phyloP scores from a whole-genome alignment of 2,888 invertebrate species.

The Escarpia spicata region DNA sequence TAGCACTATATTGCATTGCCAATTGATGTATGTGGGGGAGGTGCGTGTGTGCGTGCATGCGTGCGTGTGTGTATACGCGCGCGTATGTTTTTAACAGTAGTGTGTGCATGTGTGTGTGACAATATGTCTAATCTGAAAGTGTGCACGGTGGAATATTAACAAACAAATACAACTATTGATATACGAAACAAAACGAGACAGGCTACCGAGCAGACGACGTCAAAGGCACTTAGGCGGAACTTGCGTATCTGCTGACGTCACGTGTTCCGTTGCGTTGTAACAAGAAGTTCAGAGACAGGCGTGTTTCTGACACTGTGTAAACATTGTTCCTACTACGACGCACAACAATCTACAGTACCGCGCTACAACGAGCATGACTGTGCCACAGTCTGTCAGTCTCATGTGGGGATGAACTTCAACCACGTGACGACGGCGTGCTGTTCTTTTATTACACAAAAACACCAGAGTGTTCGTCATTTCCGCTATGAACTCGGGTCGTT shows the following conservation, averaged over 20 bases:
- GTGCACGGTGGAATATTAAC: neutral
- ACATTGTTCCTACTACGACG: neutral
- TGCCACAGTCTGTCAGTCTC: neutral
- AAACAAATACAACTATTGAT: neutral
- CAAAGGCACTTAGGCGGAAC: conserved; percentile 3
- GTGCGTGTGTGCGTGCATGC: too few species aligned
- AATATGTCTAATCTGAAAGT: neutral
- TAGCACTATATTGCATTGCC: too few species aligned
- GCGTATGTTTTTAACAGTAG: too few species aligned
- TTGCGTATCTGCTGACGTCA: neutral
- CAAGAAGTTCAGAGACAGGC: neutral
- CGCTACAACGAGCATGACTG: neutral
- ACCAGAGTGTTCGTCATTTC: neutral
- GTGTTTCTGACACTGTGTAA: neutral
- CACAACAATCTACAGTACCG: neutral
- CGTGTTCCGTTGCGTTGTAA: neutral
- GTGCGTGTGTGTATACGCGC: too few species aligned
- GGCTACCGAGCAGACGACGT: neutral
- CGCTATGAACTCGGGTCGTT: neutral
- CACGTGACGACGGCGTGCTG: neutral
- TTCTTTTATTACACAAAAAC: neutral
- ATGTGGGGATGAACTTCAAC: neutral
- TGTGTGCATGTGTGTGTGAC: neutral
- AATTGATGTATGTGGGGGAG: too few species aligned
- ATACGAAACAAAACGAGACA: neutral